Evolutionary conservation across 2,888 invertebrate species (phyloP).

Genomic region (Sthenelais limicola): DNA sequence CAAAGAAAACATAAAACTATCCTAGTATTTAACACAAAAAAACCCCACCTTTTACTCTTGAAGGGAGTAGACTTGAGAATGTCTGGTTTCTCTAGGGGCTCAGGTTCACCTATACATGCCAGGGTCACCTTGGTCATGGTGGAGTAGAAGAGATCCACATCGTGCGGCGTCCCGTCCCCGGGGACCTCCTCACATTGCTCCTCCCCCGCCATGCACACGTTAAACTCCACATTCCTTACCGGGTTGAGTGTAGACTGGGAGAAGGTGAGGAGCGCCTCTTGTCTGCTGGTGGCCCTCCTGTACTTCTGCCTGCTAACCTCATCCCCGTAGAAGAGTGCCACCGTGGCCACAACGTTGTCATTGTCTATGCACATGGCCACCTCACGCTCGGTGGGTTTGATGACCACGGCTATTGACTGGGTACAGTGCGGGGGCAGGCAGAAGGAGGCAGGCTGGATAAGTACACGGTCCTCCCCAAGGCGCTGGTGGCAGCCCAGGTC

Average conservation of each 20-base stretch:
- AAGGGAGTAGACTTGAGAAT: too few species aligned
- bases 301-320: constrained; percentile 55
- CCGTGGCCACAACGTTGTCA: constrained; percentile 51
- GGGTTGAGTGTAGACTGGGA: constrained; percentile 11
- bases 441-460: constrained; percentile 36
- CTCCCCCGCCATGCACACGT: neutral
- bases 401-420: constrained; percentile 48
- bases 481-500: constrained; percentile 35
- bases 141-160: constrained; percentile 50
- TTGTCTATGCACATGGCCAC: constrained; percentile 49
- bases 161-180: constrained; percentile 13
- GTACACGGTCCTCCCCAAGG: neutral
- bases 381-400: constrained; percentile 53
- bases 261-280: neutral
- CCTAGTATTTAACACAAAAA: too few species aligned
- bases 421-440: constrained; percentile 28
- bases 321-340: constrained; percentile 56
- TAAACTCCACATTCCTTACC: neutral
- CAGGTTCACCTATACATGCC: constrained; percentile 49
- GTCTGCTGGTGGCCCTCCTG: constrained; percentile 45
- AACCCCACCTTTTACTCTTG: too few species aligned
- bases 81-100: neutral
- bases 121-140: constrained; percentile 47
- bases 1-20: too few species aligned
- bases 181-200: neutral